A percentile compares a stretch with the other conserved stretches of the same genome.
These are phyloP conservation scores for Laticauda laticaudata DNA, from an alignment of 2,113 vertebrate species.

Conservation along the genomic window DNA sequence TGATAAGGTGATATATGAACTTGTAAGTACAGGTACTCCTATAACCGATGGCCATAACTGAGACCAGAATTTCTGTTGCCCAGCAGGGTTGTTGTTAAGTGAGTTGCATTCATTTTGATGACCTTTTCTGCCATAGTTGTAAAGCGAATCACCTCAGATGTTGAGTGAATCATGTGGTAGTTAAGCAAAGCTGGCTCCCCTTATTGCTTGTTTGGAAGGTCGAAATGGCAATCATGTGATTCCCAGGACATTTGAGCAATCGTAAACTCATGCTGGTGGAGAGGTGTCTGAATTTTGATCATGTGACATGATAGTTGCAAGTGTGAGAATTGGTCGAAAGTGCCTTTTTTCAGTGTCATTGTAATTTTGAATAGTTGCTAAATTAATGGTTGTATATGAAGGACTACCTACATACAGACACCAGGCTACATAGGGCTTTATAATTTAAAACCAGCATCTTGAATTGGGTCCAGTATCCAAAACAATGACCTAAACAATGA, in stretches of 20 bases:
- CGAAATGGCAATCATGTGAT: neutral
- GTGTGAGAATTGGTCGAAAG: neutral
- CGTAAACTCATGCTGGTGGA: neutral
- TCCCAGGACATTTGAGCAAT: neutral
- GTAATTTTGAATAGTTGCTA: neutral
- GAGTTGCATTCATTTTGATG: no score
- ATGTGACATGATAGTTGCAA: neutral
- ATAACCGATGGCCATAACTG: no score
- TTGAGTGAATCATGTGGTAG: no score
- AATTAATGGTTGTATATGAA: neutral
- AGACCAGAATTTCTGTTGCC: no score
- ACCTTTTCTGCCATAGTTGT: no score
- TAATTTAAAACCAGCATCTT: neutral
- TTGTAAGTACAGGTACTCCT: neutral
- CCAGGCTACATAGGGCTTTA: neutral
- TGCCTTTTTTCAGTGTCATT: neutral
- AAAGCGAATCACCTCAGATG: no score
- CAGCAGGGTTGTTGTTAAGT: no score
- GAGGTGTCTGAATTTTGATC: neutral
- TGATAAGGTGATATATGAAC: neutral
- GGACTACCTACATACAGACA: neutral
- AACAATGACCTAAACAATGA: neutral
- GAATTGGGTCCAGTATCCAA: neutral
- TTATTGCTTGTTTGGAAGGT: neutral
- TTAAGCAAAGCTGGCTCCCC: neutral